Percentiles rank a stretch among this genome's conserved stretches.
These are phyloP conservation scores for Neosilurus mollespiculum DNA, from an alignment of 2,797 vertebrate species.

Conservation along the genomic window DNA sequence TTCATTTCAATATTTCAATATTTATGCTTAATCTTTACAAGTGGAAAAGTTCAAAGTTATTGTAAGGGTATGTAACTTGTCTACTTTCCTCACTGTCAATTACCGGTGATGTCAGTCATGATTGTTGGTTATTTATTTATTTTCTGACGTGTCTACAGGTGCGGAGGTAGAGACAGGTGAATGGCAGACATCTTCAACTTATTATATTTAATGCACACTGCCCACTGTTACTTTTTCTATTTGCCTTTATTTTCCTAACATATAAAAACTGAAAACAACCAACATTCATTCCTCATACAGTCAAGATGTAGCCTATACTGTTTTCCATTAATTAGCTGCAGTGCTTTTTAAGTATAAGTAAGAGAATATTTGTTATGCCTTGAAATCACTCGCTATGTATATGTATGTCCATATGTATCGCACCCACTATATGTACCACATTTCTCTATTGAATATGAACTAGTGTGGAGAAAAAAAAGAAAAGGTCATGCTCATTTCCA, in stretches of 20 bases:
- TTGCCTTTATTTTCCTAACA: background rate
- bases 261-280: background rate
- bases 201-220: constrained; percentile 19
- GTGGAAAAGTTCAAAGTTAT: constrained; percentile 80
- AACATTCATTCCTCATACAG: background rate
- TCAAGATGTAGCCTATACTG: background rate
- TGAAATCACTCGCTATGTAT: constrained; percentile 28
- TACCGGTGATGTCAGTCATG: constrained; percentile 19
- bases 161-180: constrained; percentile 13
- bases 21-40: constrained; percentile 80
- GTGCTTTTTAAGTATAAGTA: constrained; percentile 8
- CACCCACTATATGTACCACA: constrained; percentile 49
- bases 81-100: constrained; percentile 56
- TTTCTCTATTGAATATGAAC: constrained; percentile 82
- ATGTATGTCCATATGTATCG: constrained; percentile 46
- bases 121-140: constrained; percentile 39
- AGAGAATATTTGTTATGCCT: constrained; percentile 46
- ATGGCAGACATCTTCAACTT: constrained; percentile 23
- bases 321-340: constrained; percentile 12
- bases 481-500: constrained; percentile 98
- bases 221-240: background rate
- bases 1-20: constrained; percentile 90
- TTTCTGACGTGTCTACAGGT: background rate
- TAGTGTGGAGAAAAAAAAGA: constrained; percentile 79
- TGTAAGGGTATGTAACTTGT: constrained; percentile 77